Base-by-base conservation (phyloP, 2,797 vertebrate genomes). In the Remorina albescens region DNA sequence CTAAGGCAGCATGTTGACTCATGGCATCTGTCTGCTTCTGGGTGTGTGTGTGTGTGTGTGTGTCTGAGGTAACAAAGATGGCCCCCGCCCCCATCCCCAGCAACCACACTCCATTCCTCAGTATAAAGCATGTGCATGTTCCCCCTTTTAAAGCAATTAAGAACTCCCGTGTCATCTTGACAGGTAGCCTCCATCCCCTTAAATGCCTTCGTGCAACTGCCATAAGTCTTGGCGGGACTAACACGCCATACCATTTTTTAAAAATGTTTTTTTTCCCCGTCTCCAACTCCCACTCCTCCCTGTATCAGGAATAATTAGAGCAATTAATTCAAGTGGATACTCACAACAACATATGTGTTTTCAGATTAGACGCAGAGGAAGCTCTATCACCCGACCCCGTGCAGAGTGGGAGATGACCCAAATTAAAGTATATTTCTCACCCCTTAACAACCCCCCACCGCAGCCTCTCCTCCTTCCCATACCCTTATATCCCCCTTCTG, bases 301-400 rank as follows among this genome's bases (percentile, higher is more conserved):
- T 86, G 81, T 86, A 87, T 87, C 67, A 76, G 83, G 87, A 94
- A 94, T 93, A 95, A 94, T 94, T 95, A 93, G 92, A 89, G 74
- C 89, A 94, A 92, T 95, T 95, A 93, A 93, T 92, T 93, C 66
- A 81, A 88, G 90, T 86, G 84, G 86, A 84, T 89, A 84, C 83
- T 78, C 87, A 89, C 87, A 74, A 83, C 81, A 82, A 89, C 93
- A 92, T 93, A 92, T 94, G 91, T 90, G 87, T 89, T 91, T 93
- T 90, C 81, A 87, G 86, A 92, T 92, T 89, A 91, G 82, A 86
- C 88, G 87, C 76, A 63, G 67, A 72, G 81, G 71, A 84, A 71
- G 86, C 86, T 90, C 80, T 91, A 89, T 92, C 89, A 84, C 80
- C 78, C 69, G 49, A 80, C 89, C 92, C 84, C 76, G 71, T 86